Base-by-base conservation (phyloP, 2,797 vertebrate genomes). In the Semaprochilodus insignis region DNA sequence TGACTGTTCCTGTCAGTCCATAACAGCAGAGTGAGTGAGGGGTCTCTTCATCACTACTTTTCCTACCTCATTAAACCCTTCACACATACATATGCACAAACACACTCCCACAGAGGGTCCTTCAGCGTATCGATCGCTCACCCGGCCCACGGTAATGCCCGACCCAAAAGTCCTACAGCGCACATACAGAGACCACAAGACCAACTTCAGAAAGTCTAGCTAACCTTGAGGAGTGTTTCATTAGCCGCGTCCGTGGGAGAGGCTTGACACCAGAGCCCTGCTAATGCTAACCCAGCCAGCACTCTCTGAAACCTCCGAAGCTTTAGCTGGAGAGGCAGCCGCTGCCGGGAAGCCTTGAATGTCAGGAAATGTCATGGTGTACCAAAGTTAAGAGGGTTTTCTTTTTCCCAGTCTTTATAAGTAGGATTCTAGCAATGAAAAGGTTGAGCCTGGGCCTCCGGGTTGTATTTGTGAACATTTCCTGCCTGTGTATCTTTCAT, bases 301-400 rank as follows among this genome's bases (percentile, higher is more conserved):
- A 15, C 57, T 72, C 76, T 54, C 55, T 71, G 14, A 82, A 63
- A 62, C n/a, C 75, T 54, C 23, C 19, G 14, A 21, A 8, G 48
- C 74, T 36, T 71, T 23, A 70, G 80, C 67, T 72, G 81, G 62
- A 55, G 54, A 36, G 19, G 31, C 54, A 57, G 27, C 6, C 19
- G 21, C 73, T 36, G 51, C 19, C 36, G 27, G 66, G 52, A 31
- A 70, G 52, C 31, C 44, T 48, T 55, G 65, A 70, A 51, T 79
- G 48, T 74, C 82, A 79, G 62, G 70, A 83, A 83, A 60, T 83
- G 82, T 78, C 81, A 83, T 62, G 36, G 25, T 74, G 60, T 21
- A 69, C 51, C 63, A 74, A 66, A 69, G 60, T 74, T 48, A 78
- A 83, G 76, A 57, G 51, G 52, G 67, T 44, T 78, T 78, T 55